Base-by-base conservation (phyloP, 2,113 vertebrate genomes). In the Phodopus roborovskii region DNA sequence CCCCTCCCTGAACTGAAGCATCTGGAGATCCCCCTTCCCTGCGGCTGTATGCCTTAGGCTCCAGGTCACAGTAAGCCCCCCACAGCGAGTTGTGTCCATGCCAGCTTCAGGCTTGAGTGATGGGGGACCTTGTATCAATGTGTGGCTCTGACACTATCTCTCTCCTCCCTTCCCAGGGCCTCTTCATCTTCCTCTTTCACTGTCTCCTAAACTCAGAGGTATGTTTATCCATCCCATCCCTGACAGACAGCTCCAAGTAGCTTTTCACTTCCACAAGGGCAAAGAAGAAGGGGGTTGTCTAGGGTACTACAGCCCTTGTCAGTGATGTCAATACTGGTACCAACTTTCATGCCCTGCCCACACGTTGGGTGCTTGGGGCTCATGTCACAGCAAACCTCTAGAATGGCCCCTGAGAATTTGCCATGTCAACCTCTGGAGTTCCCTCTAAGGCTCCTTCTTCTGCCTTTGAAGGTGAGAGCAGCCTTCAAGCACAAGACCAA, bases 401-500 rank as follows among this genome's bases (percentile, higher is more conserved):
- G 42, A 42, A 4, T 0, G 4, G 20, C 5, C 60, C 19, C 42
- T 50, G 7, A 8, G 53, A 0, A 9, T 74, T 33, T n/a, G 33
- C 68, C 13, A 0, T 9, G 7, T 5, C 62, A 15, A 2, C 62
- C 16, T 48, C 73, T 19, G 64, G 64, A 2, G 36, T 9, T 1
- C 26, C 66, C 8, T 10, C 78, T 92, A 7, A 64, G 24, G 11
- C 0, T 1, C 39, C 70, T 30, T 64, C 15, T 91, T 92, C 91
- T 93, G 12, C 30, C 70, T 82, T 64, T 78, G 28, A 88, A 99
- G 99, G 99, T 99, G 79, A 99, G 99, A 98, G 99, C 99, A 10
- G 99, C 99, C 97, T 99, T 99, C 97, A 99, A 99, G 98, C 99
- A 99, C 98, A 99, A 99, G 98, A 99, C 99, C 96, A 99, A 99